Conservation (phyloP, 2,888 invertebrate genomes). For the Prosopocoilus inquinatus region DNA sequence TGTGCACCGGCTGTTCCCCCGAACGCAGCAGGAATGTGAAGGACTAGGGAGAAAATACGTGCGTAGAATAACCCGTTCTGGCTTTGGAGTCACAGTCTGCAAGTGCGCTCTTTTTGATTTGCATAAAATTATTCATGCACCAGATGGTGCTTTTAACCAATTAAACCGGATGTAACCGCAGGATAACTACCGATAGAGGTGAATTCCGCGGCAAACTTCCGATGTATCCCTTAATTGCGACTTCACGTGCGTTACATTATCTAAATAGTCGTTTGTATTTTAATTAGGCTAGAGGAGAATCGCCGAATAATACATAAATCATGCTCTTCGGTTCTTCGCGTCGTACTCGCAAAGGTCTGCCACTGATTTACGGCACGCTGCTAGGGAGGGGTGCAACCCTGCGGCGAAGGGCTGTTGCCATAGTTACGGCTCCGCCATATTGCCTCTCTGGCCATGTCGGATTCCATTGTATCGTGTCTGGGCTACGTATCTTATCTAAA, state of each 20-base stretch:
- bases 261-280: neutral
- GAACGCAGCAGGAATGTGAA: slow-evolving; percentile 33
- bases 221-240: too few relatives aligned
- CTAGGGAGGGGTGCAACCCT: slow-evolving; percentile 38
- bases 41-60: slow-evolving; percentile 39
- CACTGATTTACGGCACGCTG: slow-evolving; percentile 30
- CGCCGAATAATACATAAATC: slow-evolving; percentile 22
- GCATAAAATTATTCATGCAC: slow-evolving; percentile 34
- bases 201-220: neutral
- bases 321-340: slow-evolving; percentile 12
- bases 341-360: slow-evolving; percentile 23
- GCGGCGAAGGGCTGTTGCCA: slow-evolving; percentile 45
- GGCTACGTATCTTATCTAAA: slow-evolving; percentile 37
- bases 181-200: slow-evolving; percentile 8
- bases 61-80: slow-evolving; percentile 37
- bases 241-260: neutral
- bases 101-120: slow-evolving; percentile 31
- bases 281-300: slow-evolving; percentile 11
- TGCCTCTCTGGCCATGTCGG: slow-evolving; percentile 32
- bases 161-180: slow-evolving; percentile 8
- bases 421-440: slow-evolving; percentile 45
- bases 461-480: slow-evolving; percentile 35
- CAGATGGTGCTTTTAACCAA: slow-evolving; percentile 29
- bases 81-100: slow-evolving; percentile 26
- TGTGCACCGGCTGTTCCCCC: slow-evolving; percentile 45